These are phyloP conservation scores for Drosophila ustulata DNA, from an alignment of 2,888 invertebrate genomes.

Conservation along the genomic window DNA sequence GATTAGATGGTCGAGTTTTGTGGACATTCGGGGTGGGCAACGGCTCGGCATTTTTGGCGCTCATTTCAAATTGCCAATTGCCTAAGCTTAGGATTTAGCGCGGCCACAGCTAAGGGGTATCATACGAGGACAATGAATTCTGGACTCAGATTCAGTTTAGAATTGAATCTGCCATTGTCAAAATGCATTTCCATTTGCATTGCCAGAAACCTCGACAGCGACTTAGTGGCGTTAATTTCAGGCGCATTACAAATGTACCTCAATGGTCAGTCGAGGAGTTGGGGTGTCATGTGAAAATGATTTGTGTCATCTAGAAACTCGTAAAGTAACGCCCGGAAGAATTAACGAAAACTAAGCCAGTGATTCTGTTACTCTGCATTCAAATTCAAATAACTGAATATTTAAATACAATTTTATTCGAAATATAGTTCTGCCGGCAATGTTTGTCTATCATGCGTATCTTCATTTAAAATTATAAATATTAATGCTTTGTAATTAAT, in stretches of 20 bases:
- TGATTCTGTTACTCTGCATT: not conserved
- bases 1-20: slow-evolving; percentile 60
- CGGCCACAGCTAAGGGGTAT: slow-evolving; percentile 18
- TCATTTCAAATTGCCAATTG: slow-evolving; percentile 70
- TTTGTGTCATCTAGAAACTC: slow-evolving; percentile 20
- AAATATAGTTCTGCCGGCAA: too few relatives aligned
- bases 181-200: slow-evolving; percentile 55
- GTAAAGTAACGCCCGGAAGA: slow-evolving; percentile 15
- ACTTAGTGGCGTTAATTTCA: slow-evolving; percentile 66
- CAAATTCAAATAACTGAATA: too few relatives aligned
- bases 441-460: too few relatives aligned
- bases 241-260: slow-evolving; percentile 70
- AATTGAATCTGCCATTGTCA: slow-evolving; percentile 58
- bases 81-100: slow-evolving; percentile 73
- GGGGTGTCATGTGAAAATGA: slow-evolving; percentile 19
- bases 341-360: not conserved
- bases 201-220: slow-evolving; percentile 30
- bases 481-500: too few relatives aligned
- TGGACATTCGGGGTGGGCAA: slow-evolving; percentile 43
- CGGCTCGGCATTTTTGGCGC: slow-evolving; percentile 60
- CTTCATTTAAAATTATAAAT: too few relatives aligned
- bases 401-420: too few relatives aligned
- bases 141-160: slow-evolving; percentile 35
- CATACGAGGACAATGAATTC: slow-evolving; percentile 20
- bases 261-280: slow-evolving; percentile 31